Evolutionary conservation across 2,113 vertebrate species (phyloP), one percentile per base, ranked within the genome.

Genomic region (Cisticola juncidis): DNA sequence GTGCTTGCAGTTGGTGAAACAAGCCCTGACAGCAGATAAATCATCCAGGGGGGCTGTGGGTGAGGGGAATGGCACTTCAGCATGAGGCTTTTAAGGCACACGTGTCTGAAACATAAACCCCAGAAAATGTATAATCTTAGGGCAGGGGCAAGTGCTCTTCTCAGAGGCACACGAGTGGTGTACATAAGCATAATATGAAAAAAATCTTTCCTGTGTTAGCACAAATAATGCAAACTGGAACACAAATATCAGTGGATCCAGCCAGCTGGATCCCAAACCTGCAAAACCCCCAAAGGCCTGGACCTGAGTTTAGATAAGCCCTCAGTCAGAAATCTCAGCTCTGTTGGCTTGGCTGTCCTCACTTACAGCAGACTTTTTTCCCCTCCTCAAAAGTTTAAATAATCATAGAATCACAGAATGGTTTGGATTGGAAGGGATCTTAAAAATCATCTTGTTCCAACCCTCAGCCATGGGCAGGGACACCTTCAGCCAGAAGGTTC

Each of bases 1-100:
- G 83, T 81, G 82, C 86, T 90, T 88, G 73, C 73, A 90, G 60
- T 92, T 91, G 73, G 65, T 57, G 79, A 84, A 94, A 94, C 51
- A 96, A 94, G 48, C 40, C 65, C 65, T 68, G 79, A 79, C 21
- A 69, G 77, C 60, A 83, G 62, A 71, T 38, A 78, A 83, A 85
- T 88, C 71, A 80, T 64, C 40, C 26, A 5, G 72, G 31, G 60
- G 78, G 26, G 54, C 50, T 25, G 71, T 33, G 45, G 66, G 12
- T 4, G 4, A 81, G 53, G n/a, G 50, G 38, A 64, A 42, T 9
- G 25, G 40, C 42, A 45, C 61, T 69, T 74, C 7, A 57, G n/a
- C 45, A 40, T 23, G 6, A 50, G n/a, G 40, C 47, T 94, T 73
- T 87, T 70, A 95, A 90, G 79, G 35, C 78, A 29, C 48, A 47